Evolutionary conservation across 2,113 vertebrate species (phyloP).

Genomic region (Donacobius atricapilla): DNA sequence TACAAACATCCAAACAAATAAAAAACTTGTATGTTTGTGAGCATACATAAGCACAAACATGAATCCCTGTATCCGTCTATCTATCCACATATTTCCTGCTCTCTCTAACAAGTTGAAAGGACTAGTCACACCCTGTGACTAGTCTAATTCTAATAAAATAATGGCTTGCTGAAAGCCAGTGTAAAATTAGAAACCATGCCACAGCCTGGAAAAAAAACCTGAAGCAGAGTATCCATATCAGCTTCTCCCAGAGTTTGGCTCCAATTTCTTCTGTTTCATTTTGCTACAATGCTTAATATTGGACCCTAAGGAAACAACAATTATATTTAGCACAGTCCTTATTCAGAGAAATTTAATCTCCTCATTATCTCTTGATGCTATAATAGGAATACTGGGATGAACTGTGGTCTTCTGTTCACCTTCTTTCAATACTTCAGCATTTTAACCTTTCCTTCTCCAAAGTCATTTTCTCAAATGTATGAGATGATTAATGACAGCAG

Average conservation of each 20-base stretch:
- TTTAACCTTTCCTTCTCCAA: constrained; percentile 52
- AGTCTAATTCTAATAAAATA: background rate
- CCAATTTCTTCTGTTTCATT: constrained; percentile 60
- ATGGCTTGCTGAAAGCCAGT: background rate
- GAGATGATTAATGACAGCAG: background rate
- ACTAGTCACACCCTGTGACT: background rate
- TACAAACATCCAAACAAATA: background rate
- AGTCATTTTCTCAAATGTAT: constrained; percentile 19
- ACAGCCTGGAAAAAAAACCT: background rate
- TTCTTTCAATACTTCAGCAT: constrained; percentile 16
- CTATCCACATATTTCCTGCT: background rate
- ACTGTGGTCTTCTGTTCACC: constrained; percentile 56
- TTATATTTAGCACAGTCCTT: constrained; percentile 59
- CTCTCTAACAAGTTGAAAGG: background rate
- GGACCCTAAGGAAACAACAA: constrained; percentile 24
- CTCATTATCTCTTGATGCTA: constrained; percentile 17
- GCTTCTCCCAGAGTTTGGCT: constrained; percentile 34
- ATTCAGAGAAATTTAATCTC: constrained; percentile 65
- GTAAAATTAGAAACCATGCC: constrained; percentile 14
- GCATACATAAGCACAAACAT: fast-evolving
- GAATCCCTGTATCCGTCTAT: fast-evolving
- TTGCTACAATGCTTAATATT: constrained; percentile 31
- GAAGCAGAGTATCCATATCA: background rate
- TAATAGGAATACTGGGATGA: constrained; percentile 4
- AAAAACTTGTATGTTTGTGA: background rate